These are phyloP conservation scores for Pantherophis guttatus DNA, from an alignment of 2,113 vertebrate species.

Conservation along the genomic window DNA sequence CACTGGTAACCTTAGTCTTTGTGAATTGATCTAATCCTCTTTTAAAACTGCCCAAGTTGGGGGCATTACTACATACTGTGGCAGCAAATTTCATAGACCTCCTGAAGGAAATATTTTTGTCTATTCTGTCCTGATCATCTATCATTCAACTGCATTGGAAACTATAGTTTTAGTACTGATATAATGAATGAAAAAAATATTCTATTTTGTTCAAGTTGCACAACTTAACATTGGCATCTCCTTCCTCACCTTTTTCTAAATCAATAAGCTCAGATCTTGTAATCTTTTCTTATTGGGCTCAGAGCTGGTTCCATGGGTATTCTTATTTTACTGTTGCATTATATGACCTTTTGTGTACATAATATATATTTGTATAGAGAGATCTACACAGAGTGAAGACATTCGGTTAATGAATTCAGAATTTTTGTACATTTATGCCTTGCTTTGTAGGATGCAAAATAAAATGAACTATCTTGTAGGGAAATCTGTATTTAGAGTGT, in stretches of 20 bases:
- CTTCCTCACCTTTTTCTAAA: neutral
- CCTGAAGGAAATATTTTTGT: neutral
- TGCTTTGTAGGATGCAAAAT: conserved; percentile 60
- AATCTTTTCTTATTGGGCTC: neutral
- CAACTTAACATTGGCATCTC: neutral
- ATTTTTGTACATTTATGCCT: conserved; percentile 61
- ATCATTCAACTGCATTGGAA: neutral
- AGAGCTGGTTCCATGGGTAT: conserved; percentile 43
- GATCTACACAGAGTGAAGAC: conserved; percentile 55
- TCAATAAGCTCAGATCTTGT: neutral
- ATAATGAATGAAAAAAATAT: neutral
- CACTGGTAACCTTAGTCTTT: neutral
- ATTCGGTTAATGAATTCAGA: conserved; percentile 14
- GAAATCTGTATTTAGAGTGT: conserved; percentile 39
- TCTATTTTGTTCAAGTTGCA: neutral
- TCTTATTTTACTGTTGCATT: conserved; percentile 40
- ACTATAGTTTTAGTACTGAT: neutral
- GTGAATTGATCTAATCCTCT: neutral
- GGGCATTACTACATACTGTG: neutral
- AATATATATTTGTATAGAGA: conserved; percentile 29
- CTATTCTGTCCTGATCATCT: neutral
- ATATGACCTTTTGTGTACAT: conserved; percentile 29
- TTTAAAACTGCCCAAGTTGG: neutral
- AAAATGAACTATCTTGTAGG: conserved; percentile 39
- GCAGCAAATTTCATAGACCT: neutral